Base-by-base conservation (phyloP, 2,113 vertebrate genomes). In the Labrus mixtus region DNA sequence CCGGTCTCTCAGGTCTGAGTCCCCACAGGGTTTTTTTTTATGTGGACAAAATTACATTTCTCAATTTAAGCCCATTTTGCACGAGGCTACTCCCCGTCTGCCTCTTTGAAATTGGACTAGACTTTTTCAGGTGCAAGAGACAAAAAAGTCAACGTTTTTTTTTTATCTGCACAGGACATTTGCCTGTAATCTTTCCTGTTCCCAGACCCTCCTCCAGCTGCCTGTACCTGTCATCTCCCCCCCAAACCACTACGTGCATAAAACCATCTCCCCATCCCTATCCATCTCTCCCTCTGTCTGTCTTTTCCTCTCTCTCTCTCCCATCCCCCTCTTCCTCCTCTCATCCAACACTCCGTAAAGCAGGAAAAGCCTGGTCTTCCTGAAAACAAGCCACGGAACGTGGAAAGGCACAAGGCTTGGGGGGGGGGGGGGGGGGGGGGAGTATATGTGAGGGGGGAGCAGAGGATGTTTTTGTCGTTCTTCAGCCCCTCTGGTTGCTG, bases 381-480 rank as follows among this genome's bases (percentile, higher is more conserved):
- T 89, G 83, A 33, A 92, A 84, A 92, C 69, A 88, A 92, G 82
- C 77, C 72, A 75, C 33, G 43, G 59, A 76, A 55, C 22, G 67
- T 89, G 60, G 89, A 94, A 91, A 86, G 60, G 88, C 84, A 88
- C 89, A 87, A 91, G 87, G 91, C 78, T 85, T 72, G 75, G 71
- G 68, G 83, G 85, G 81, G 80, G 70, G 85, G 73, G 75, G 71
- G 73, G 75, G 71, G 68, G 83, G 85, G 81, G 80, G 70, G 85
- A 75, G 85, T 92, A 83, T 33, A 83, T 33, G 41, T 72, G 77
- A 33, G 70, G 84, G 84, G 78, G 63, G 62, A 12, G 57, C 57
- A 84, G 89, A 95, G 94, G 95, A 95, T 95, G 94, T 95, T 95
- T 93, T 89, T 92, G 93, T 92, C 90, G 11, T 86, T 88, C 79